Percentiles rank a stretch among this genome's conserved stretches.
phyloP scores from a whole-genome alignment of 2,113 vertebrate genomes.

The Strigops habroptila region DNA sequence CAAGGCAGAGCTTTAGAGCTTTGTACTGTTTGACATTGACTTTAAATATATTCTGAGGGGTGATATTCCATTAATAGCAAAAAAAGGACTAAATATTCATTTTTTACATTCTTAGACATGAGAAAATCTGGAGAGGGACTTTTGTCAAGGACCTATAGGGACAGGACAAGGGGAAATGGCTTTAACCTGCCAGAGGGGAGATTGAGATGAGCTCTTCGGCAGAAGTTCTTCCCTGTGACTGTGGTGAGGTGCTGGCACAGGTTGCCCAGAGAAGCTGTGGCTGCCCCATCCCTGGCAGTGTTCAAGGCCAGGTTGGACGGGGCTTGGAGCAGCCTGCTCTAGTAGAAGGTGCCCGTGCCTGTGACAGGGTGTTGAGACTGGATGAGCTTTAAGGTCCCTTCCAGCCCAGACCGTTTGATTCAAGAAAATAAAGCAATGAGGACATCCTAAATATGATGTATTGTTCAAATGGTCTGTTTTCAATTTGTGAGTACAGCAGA shows the following conservation, averaged over 20 bases:
- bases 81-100: background rate
- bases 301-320: background rate
- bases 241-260: background rate
- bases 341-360: background rate
- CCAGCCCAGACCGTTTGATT: background rate
- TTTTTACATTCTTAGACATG: background rate
- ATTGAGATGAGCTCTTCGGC: background rate
- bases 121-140: background rate
- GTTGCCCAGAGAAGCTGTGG: background rate
- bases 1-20: background rate
- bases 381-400: background rate
- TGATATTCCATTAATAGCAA: background rate
- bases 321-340: background rate
- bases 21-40: background rate
- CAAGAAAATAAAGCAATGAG: background rate
- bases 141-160: background rate
- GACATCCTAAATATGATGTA: background rate
- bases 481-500: background rate
- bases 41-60: background rate
- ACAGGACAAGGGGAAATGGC: background rate
- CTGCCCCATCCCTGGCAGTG: background rate
- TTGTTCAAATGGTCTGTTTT: background rate
- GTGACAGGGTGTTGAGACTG: no score
- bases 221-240: background rate
- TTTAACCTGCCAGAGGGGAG: background rate